Evolutionary conservation across 2,888 invertebrate species (phyloP).

Genomic region (Nudaria mundana): DNA sequence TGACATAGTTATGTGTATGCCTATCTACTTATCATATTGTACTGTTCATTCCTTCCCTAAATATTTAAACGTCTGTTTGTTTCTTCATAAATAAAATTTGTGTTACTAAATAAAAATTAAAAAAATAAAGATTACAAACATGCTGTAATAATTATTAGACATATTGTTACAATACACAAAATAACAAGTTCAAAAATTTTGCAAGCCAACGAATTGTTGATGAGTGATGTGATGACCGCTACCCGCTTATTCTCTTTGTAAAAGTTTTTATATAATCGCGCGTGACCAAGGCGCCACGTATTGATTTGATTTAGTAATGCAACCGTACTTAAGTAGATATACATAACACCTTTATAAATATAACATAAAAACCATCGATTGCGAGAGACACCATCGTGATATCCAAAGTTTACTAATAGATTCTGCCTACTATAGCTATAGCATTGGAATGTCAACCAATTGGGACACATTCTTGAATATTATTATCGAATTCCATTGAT

Average conservation of each 20-base stretch:
- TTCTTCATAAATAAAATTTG: too few species aligned
- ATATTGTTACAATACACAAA: too few species aligned
- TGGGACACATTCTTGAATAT: constrained; percentile 72
- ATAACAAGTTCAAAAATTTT: constrained; percentile 10
- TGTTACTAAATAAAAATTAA: too few species aligned
- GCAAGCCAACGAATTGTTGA: constrained; percentile 17
- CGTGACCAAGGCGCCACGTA: constrained; percentile 7
- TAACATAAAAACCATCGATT: background rate
- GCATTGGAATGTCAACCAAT: constrained; percentile 68
- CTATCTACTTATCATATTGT: too few species aligned
- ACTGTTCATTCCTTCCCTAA: too few species aligned
- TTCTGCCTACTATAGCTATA: constrained; percentile 56
- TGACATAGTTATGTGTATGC: too few species aligned
- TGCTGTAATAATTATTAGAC: too few species aligned
- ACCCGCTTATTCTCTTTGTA: constrained; percentile 28
- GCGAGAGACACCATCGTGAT: constrained; percentile 52
- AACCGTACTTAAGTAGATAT: constrained; percentile 3
- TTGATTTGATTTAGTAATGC: constrained; percentile 4
- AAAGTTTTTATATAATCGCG: constrained; percentile 11
- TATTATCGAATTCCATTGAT: too few species aligned
- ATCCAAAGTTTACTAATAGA: constrained; percentile 65
- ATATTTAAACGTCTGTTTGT: too few species aligned
- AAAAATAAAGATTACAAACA: too few species aligned
- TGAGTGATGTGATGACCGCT: constrained; percentile 14
- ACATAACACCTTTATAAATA: background rate